Evolutionary conservation across 2,797 vertebrate genomes (phyloP).

Genomic region (Valencia hispanica): DNA sequence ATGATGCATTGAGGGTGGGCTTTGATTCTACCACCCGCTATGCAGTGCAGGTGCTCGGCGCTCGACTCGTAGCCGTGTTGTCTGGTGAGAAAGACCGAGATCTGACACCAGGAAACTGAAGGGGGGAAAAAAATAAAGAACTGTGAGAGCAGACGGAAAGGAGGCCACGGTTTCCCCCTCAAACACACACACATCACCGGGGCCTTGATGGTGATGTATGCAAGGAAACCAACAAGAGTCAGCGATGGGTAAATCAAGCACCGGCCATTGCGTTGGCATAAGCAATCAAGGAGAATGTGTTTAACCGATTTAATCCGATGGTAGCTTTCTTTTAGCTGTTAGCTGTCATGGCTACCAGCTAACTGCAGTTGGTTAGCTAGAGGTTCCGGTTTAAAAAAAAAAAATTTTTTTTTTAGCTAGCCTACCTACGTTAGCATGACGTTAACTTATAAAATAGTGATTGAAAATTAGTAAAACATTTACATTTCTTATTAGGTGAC

Average conservation of each 20-base stretch:
- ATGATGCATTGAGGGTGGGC: constrained; percentile 68
- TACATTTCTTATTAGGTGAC: background rate
- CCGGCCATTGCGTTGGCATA: constrained; percentile 4
- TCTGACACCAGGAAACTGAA: constrained; percentile 56
- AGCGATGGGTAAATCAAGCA: constrained; percentile 94
- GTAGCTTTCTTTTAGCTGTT: constrained; percentile 24
- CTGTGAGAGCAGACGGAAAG: constrained; percentile 58
- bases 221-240: constrained; percentile 99
- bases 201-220: constrained; percentile 99
- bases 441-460: background rate
- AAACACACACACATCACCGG: constrained; percentile 89
- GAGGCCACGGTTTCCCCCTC: constrained; percentile 81
- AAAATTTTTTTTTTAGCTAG: constrained; percentile 22
- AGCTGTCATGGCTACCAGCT: constrained; percentile 54
- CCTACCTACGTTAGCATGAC: background rate
- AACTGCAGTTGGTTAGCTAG: constrained; percentile 53
- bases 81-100: constrained; percentile 25
- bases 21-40: constrained; percentile 62
- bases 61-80: constrained; percentile 48
- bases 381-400: constrained; percentile 32
- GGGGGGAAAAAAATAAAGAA: constrained; percentile 27
- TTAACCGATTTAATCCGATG: background rate
- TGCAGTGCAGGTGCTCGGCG: constrained; percentile 60
- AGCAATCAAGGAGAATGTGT: background rate
- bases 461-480: background rate